phyloP scores from a whole-genome alignment of 2,797 vertebrate genomes.

The Pipistrellus pipistrellus region DNA sequence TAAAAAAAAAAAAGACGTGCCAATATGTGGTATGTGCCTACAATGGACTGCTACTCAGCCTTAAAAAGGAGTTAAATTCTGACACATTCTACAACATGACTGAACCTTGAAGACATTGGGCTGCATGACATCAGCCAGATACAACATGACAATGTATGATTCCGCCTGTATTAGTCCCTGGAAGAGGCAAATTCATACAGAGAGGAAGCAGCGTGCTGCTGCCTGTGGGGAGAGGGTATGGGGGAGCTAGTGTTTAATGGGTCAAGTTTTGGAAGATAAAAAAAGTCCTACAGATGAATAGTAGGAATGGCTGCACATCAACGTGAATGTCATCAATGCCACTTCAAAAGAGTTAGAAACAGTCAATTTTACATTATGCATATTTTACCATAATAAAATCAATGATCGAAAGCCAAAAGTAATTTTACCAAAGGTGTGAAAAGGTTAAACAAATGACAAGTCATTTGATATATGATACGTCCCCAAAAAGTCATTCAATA shows the following conservation, averaged over 20 bases:
- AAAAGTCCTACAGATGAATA: neutral
- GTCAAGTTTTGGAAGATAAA: neutral
- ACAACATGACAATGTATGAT: neutral
- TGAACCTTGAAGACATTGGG: neutral
- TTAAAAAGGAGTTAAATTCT: neutral
- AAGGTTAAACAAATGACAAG: neutral
- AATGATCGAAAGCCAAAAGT: constrained; percentile 14
- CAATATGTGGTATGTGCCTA: neutral
- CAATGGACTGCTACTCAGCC: neutral
- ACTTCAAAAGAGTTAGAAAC: neutral
- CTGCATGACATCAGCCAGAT: neutral
- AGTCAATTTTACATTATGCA: neutral
- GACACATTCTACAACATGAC: neutral
- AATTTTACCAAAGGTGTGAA: neutral
- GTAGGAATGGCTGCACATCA: fast-evolving
- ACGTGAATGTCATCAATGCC: neutral
- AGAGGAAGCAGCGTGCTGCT: neutral
- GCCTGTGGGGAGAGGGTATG: fast-evolving
- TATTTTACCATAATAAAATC: neutral
- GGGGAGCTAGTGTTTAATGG: too few relatives aligned
- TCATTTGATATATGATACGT: neutral
- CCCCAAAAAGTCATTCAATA: neutral
- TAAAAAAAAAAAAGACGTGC: too few relatives aligned
- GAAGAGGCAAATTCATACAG: neutral
- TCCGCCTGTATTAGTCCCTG: neutral